phyloP scores from a whole-genome alignment of 2,888 invertebrate species.

The Dryadula phaetusa region DNA sequence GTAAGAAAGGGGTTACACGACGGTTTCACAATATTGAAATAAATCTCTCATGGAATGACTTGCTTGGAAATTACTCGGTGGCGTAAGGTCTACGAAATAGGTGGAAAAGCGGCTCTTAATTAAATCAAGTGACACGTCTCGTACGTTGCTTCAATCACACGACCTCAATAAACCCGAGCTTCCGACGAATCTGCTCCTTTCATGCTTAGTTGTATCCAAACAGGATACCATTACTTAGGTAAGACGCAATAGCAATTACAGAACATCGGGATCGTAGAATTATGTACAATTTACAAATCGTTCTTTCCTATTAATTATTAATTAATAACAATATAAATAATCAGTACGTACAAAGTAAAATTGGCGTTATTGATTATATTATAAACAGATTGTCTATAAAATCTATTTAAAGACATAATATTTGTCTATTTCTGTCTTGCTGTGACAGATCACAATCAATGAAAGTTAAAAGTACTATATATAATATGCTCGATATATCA shows the following conservation, averaged over 20 bases:
- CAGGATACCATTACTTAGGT: slow-evolving; percentile 35
- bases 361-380: too few species aligned
- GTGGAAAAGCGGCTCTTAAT: slow-evolving; percentile 83
- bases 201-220: slow-evolving; percentile 31
- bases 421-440: too few species aligned
- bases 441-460: too few species aligned
- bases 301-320: background rate
- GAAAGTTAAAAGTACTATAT: too few species aligned
- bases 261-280: background rate
- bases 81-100: slow-evolving; percentile 74
- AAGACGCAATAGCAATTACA: background rate
- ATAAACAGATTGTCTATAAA: too few species aligned
- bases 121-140: slow-evolving; percentile 84
- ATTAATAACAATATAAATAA: background rate
- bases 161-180: slow-evolving; percentile 78
- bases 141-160: slow-evolving; percentile 81
- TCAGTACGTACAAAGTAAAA: background rate
- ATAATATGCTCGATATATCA: too few species aligned
- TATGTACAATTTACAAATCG: background rate
- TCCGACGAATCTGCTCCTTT: slow-evolving; percentile 67
- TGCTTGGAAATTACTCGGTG: slow-evolving; percentile 77
- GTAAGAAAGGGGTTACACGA: slow-evolving; percentile 49
- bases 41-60: slow-evolving; percentile 76
- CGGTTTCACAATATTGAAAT: slow-evolving; percentile 71
- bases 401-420: too few species aligned